phyloP scores from a whole-genome alignment of 2,888 invertebrate genomes.

The Brenthis ino region DNA sequence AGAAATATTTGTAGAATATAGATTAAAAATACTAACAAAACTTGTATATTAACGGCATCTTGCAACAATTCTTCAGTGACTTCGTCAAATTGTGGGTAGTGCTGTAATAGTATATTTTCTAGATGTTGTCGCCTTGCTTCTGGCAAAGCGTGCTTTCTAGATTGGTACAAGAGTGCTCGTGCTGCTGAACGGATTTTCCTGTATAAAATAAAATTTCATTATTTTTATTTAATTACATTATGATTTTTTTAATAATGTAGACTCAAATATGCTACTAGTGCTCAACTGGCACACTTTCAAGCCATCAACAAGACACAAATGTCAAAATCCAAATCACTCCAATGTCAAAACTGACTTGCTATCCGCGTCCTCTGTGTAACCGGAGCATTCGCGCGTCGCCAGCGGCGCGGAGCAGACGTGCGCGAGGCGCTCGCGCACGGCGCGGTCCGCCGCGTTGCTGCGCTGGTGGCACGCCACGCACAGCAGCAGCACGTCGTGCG shows the following conservation, averaged over 20 bases:
- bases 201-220: constrained; percentile 18
- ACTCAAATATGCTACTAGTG: background rate
- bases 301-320: too few species aligned
- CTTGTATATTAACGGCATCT: constrained; percentile 73
- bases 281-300: too few species aligned
- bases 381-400: constrained; percentile 47
- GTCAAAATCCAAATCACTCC: too few species aligned
- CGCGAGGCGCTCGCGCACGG: constrained; percentile 83
- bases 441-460: constrained; percentile 85
- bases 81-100: constrained; percentile 68
- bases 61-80: constrained; percentile 77
- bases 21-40: constrained; percentile 60
- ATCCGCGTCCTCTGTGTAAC: constrained; percentile 55
- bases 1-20: background rate
- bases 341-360: constrained; percentile 50
- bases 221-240: background rate
- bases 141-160: constrained; percentile 75
- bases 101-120: constrained; percentile 69
- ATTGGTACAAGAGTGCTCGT: constrained; percentile 75
- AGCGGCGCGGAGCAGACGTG: constrained; percentile 85
- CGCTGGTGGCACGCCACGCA: constrained; percentile 87
- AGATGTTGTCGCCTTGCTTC: constrained; percentile 71
- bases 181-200: constrained; percentile 83
- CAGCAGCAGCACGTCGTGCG: constrained; percentile 89
- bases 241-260: background rate